Conservation (phyloP, 1,140 invertebrate genomes). For the Bombus picipes region DNA sequence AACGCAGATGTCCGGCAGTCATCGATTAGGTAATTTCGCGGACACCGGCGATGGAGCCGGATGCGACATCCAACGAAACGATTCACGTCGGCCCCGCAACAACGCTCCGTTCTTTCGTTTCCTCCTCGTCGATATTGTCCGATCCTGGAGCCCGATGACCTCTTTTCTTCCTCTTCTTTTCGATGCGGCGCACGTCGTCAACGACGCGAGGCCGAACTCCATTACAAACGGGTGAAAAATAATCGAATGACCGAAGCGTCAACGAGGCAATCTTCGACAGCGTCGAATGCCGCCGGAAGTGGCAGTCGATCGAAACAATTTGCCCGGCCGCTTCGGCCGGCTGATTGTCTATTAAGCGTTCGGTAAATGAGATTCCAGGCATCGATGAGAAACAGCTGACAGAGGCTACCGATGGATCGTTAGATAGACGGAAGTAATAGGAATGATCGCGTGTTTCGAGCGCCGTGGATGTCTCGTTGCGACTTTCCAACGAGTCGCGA, state of each 20-base stretch:
- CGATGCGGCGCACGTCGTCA: background rate
- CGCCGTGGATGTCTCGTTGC: background rate
- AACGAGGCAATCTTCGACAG: conserved; percentile 62
- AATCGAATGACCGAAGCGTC: conserved; percentile 55
- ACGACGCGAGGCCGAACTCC: background rate
- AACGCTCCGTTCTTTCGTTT: background rate
- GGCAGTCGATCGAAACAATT: conserved; percentile 81
- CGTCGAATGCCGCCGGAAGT: conserved; percentile 70
- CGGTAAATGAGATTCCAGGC: conserved; percentile 70
- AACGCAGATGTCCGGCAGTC: too few relatives aligned
- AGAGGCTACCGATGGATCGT: conserved; percentile 42
- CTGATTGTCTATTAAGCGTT: conserved; percentile 80
- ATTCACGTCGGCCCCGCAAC: conserved; percentile 3
- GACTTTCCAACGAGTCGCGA: background rate
- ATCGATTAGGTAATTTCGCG: conserved; percentile 1
- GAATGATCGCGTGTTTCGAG: conserved; percentile 11
- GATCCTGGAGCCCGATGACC: too few relatives aligned
- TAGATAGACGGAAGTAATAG: conserved; percentile 51
- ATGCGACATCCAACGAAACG: background rate
- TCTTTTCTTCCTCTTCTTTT: background rate
- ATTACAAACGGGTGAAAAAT: conserved; percentile 63
- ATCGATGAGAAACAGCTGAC: conserved; percentile 58
- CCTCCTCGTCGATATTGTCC: background rate
- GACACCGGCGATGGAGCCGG: background rate
- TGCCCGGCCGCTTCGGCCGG: conserved; percentile 62